Percentiles rank a stretch among this genome's conserved stretches.
These are phyloP conservation scores for Syndactyla subalaris DNA, from an alignment of 2,797 vertebrate species.

Conservation along the genomic window DNA sequence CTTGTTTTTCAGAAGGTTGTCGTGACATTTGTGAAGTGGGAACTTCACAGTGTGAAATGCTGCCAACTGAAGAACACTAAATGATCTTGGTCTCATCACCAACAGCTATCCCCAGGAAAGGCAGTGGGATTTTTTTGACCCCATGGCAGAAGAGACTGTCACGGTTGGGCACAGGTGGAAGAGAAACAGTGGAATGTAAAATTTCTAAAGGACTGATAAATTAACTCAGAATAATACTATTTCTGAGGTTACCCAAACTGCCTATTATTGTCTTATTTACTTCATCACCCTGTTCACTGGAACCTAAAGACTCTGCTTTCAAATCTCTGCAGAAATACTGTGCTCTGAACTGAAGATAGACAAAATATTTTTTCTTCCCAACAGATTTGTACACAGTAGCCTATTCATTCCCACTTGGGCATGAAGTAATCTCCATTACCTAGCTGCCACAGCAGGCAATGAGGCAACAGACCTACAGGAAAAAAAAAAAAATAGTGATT, in stretches of 20 bases:
- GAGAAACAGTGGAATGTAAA: not conserved
- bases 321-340: not conserved
- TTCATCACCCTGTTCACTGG: not conserved
- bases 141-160: not conserved
- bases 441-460: not conserved
- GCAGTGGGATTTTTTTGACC: fast-evolving
- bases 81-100: not conserved
- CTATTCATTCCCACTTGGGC: not conserved
- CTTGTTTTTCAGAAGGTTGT: not conserved
- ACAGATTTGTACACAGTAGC: not conserved
- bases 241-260: not conserved
- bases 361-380: constrained; percentile 11
- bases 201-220: not conserved
- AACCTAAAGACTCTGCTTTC: not conserved
- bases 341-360: not conserved
- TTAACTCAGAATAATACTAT: not conserved
- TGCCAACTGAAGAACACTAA: not conserved
- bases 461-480: not conserved
- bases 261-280: not conserved
- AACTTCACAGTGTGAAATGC: not conserved
- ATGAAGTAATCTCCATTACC: constrained; percentile 5
- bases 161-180: not conserved
- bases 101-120: not conserved
- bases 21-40: not conserved
- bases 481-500: not conserved